Conservation (phyloP, 2,888 invertebrate species). For the Coenonympha arcania region DNA sequence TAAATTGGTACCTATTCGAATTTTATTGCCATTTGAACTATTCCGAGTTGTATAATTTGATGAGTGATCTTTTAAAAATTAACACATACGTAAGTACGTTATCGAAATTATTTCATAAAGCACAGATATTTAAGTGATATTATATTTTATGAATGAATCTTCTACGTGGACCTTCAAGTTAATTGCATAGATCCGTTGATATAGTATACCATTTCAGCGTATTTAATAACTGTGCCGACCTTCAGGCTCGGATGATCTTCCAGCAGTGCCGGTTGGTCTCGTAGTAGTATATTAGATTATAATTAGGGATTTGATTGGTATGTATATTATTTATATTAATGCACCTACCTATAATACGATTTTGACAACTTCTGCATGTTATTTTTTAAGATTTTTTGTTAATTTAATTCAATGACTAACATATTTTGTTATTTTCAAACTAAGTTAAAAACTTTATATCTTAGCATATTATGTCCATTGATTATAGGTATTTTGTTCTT, state of each 20-base stretch:
- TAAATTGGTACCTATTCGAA: no score
- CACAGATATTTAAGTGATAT: background rate
- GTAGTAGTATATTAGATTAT: background rate
- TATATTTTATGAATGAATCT: background rate
- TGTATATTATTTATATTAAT: background rate
- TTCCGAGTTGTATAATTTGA: background rate
- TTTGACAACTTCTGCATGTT: no score
- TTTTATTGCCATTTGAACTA: background rate
- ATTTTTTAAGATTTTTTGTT: no score
- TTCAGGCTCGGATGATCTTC: background rate
- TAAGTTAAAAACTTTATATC: no score
- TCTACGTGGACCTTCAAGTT: background rate
- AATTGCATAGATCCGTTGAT: conserved; percentile 2
- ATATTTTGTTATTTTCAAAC: no score
- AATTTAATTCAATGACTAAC: no score
- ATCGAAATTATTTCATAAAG: background rate
- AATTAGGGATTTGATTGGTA: background rate
- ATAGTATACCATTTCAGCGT: background rate
- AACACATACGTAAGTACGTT: background rate
- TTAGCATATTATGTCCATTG: no score
- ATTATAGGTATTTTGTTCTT: no score
- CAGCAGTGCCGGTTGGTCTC: background rate
- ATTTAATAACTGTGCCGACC: background rate
- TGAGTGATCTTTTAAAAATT: background rate
- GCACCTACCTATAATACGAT: no score